Base-by-base conservation (phyloP, 2,888 invertebrate genomes). In the Toxonevra muliebris region DNA sequence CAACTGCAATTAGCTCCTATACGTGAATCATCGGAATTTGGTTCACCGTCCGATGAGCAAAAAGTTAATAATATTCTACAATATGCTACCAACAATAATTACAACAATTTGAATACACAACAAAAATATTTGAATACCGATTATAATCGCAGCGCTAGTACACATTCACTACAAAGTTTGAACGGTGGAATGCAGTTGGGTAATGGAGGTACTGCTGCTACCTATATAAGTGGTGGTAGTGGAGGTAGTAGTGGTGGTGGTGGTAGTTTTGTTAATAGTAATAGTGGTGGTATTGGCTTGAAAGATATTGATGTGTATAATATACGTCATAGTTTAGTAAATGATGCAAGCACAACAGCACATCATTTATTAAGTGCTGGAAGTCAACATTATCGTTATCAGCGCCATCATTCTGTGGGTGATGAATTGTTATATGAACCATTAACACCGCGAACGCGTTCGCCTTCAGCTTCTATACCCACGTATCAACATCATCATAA, bases 1-100 rank as follows among this genome's bases (percentile, higher is more conserved):
- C 85, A 84, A 80, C 81, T 84, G 77, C 85, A 83, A 77, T 85
- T 86, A 83, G 84, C 85, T 79, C 86, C 85, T 74, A 85, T 85
- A 76, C 84, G 85, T 70, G 85, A 85, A 73, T 80, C 81, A 72
- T 84, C 84, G 75, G 85, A 85, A 79, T 84, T 85, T 75, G 84
- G 85, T 78, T 86, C 84, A 75, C 84, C 85, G 68, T 81, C 81
- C 74, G 84, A 84, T 75, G 85, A 85, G 71, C 80, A 78, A 69
- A 79, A 78, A 77, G 73, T 77, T 69, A 75, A 79, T 73, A 77
- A 74, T 75, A 71, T 77, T 68, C 68, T 77, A 70, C 77, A 77
- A 71, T 76, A 75, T 67, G 72, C 75, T 68, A 70, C 70, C 72
- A 79, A 74, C 71, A 77, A 74, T 72, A 76, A 73, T 74, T 76